Conservation (phyloP, 2,888 invertebrate genomes). For the Subacronicta megacephala region DNA sequence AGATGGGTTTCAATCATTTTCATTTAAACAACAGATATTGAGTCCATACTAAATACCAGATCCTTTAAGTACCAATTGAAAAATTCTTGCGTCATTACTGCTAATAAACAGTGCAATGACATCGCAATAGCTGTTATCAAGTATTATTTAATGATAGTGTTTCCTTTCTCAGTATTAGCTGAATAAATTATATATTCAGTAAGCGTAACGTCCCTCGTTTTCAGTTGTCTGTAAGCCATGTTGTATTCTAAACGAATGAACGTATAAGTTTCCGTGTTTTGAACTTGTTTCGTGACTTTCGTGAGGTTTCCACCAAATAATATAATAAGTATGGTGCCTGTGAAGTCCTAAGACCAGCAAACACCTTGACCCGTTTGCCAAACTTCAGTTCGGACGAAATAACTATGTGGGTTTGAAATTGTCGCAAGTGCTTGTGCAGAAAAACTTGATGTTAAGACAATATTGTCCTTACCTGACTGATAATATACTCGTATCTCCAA, state of each 20-base stretch:
- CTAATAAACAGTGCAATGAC: conserved; percentile 55
- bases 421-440: too few relatives aligned
- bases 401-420: too few relatives aligned
- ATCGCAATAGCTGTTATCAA: conserved; percentile 41
- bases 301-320: not conserved
- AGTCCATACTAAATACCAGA: conserved; percentile 28
- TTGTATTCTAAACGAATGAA: too few relatives aligned
- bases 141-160: conserved; percentile 28
- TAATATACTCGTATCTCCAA: too few relatives aligned
- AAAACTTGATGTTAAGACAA: too few relatives aligned
- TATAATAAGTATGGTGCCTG: too few relatives aligned
- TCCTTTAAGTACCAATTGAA: conserved; percentile 42
- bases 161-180: conserved; percentile 21
- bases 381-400: too few relatives aligned
- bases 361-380: too few relatives aligned
- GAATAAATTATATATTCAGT: conserved; percentile 8
- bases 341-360: too few relatives aligned
- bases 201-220: not conserved
- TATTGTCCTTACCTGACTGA: too few relatives aligned
- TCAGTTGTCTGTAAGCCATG: not conserved
- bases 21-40: conserved; percentile 50
- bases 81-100: conserved; percentile 37
- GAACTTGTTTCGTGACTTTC: too few relatives aligned
- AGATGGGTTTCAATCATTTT: conserved; percentile 56
- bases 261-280: not conserved